These are phyloP conservation scores for Apaloderma vittatum DNA, from an alignment of 2,113 vertebrate species.

Conservation along the genomic window DNA sequence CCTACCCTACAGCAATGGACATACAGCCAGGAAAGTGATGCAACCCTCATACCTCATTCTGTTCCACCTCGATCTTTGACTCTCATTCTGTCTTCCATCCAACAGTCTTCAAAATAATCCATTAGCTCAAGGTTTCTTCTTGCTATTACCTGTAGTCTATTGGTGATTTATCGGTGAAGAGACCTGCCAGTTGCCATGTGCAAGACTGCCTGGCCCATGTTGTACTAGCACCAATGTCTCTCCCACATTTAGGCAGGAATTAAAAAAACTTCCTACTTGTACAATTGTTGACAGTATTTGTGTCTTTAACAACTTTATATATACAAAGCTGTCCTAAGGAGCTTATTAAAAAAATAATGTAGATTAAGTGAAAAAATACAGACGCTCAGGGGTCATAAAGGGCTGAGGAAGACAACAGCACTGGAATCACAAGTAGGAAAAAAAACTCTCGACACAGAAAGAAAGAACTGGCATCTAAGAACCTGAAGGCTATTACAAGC, in stretches of 20 bases:
- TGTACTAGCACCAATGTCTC: fast-evolving
- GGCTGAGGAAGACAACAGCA: neutral
- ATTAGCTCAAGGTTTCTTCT: neutral
- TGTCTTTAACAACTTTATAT: neutral
- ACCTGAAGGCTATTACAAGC: neutral
- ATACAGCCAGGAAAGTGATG: fast-evolving
- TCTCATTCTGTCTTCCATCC: neutral
- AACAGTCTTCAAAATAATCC: neutral
- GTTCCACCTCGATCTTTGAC: neutral
- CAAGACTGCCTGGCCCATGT: neutral
- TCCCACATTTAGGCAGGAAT: neutral
- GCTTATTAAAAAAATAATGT: neutral
- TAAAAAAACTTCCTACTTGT: neutral
- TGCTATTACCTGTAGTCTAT: neutral
- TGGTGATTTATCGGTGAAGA: neutral
- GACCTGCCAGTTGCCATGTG: neutral
- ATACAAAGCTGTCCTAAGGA: neutral
- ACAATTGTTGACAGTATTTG: neutral
- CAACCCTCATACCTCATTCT: neutral
- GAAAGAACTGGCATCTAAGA: neutral
- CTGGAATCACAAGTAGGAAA: neutral
- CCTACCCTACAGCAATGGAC: neutral
- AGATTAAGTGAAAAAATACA: neutral
- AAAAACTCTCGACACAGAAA: neutral
- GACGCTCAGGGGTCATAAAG: neutral